These are phyloP conservation scores for Aplysia californica DNA, from an alignment of 1,140 invertebrate species.

Conservation along the genomic window DNA sequence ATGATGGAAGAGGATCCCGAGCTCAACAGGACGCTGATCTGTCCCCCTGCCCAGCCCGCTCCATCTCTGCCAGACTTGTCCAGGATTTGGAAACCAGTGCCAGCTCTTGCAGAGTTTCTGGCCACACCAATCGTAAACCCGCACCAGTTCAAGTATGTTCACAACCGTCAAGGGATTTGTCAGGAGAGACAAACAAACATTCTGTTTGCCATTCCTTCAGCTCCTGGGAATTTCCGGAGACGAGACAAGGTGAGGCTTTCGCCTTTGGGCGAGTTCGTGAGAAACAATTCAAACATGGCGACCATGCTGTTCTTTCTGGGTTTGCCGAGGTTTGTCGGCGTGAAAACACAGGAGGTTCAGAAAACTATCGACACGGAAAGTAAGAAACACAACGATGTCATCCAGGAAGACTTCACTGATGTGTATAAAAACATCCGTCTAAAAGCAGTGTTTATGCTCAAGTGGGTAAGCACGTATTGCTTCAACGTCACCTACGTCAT, in stretches of 20 bases:
- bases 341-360: neutral
- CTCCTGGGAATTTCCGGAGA: neutral
- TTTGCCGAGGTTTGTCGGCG: neutral
- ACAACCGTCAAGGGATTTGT: neutral
- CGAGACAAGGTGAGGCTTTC: neutral
- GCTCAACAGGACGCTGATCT: neutral
- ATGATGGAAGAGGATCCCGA: neutral
- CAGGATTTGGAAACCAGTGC: neutral
- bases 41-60: neutral
- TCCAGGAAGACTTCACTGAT: slow-evolving; percentile 11
- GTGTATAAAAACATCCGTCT: slow-evolving; percentile 1
- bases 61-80: neutral
- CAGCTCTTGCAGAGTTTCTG: neutral
- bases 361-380: neutral
- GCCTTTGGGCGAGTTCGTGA: neutral
- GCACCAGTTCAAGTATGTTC: neutral
- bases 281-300: neutral
- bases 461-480: slow-evolving; percentile 4
- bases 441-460: slow-evolving; percentile 6
- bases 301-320: slow-evolving; percentile 17
- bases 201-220: neutral
- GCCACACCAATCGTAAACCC: slow-evolving; percentile 5
- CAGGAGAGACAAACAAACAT: neutral
- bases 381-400: slow-evolving; percentile 5
- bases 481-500: slow-evolving; percentile 2